Evolutionary conservation across 2,113 vertebrate genomes (phyloP), one percentile per base, ranked within the genome.

Genomic region (Tachycineta bicolor): DNA sequence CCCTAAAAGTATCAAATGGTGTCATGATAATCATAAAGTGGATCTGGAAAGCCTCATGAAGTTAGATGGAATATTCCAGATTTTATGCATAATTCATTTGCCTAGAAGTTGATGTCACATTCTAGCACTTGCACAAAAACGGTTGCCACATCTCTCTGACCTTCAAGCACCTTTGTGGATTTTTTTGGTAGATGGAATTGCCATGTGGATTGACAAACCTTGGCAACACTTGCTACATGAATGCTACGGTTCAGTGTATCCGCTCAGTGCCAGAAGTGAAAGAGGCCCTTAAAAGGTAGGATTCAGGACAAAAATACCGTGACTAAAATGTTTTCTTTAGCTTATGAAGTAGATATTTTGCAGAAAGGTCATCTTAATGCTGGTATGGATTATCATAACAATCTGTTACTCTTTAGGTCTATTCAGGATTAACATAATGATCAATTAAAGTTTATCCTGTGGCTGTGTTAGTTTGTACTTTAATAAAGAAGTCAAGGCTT

Each of bases 151-250:
- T 63, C 12, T 73, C 46, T 79, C 12, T 81, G 87, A 80, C 62
- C 37, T 69, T 95, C 60, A 83, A 85, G 55, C 15, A 17, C 21
- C 74, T 71, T 69, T 89, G 49, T 89, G 62, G 34, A 31, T 95
- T 83, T 96, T 82, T 87, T 87, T 95, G 93, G 39, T 93, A 99
- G 99, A 99, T 99, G 99, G 99, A 99, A 90, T 97, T 99, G 93
- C 99, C 99, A 1, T 99, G 99, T 97, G 99, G 99, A 59, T 97
- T 99, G 97, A 99, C 99, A 90, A 99, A 99, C 97, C 95, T 99
- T 96, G 99, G 99, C 90, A 99, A 99, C 97, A 99, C 99, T 79
- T 99, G 99, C 97, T 99, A 99, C 96, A 99, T 99, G 99, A 99
- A 99, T 55, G 99, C 99, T 94, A 99, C 99, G 5, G 99, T 99